These are phyloP conservation scores for Dryococelus australis DNA, from an alignment of 2,888 invertebrate genomes.

Conservation along the genomic window DNA sequence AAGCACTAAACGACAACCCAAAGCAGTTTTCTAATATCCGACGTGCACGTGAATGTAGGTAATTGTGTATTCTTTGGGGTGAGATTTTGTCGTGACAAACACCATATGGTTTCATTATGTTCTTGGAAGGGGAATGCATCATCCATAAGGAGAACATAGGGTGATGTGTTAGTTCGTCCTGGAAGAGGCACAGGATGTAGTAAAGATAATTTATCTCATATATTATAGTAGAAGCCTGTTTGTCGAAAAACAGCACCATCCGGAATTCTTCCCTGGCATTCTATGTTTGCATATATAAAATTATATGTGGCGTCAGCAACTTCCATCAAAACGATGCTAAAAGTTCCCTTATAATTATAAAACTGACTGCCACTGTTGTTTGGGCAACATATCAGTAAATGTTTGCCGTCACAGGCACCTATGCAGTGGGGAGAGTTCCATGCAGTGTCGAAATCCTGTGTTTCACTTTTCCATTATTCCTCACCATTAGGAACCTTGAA, in stretches of 20 bases:
- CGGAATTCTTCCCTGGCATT: slow-evolving; percentile 30
- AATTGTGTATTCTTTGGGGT: background rate
- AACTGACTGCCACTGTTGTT: no score
- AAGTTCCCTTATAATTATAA: slow-evolving; percentile 52
- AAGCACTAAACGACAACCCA: slow-evolving; percentile 42
- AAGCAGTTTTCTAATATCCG: slow-evolving; percentile 32
- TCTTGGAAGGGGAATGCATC: slow-evolving; percentile 46
- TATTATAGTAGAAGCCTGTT: slow-evolving; percentile 47
- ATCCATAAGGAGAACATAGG: slow-evolving; percentile 51
- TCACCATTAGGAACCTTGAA: no score
- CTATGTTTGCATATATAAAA: slow-evolving; percentile 34
- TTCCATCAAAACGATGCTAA: slow-evolving; percentile 52
- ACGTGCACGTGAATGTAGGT: no score
- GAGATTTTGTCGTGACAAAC: no score
- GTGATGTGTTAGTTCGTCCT: slow-evolving; percentile 45
- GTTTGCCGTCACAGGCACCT: no score
- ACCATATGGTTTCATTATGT: slow-evolving; percentile 48
- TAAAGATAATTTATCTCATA: slow-evolving; percentile 46
- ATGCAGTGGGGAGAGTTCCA: no score
- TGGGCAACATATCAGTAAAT: no score
- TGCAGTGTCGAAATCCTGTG: no score
- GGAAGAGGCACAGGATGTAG: slow-evolving; percentile 44
- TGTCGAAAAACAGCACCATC: slow-evolving; percentile 26
- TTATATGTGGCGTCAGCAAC: slow-evolving; percentile 51
- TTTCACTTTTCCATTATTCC: no score